Percentiles rank a stretch among this genome's conserved stretches.
Conservation (phyloP, 2,113 vertebrate species). For the Sapayoa aenigma region DNA sequence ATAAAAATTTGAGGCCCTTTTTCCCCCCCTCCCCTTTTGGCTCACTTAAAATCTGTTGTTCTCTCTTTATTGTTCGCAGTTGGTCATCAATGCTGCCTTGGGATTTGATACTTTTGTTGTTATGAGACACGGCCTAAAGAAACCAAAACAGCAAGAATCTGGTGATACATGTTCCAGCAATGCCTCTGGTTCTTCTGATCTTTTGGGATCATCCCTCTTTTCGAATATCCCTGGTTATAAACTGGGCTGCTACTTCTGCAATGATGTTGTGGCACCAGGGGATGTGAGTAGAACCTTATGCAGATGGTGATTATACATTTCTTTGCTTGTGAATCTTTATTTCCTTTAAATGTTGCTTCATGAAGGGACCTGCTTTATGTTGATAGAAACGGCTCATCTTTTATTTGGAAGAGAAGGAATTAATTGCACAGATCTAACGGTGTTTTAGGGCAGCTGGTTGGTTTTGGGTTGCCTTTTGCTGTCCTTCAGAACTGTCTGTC, state of each 20-base stretch:
- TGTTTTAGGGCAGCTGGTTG: neutral
- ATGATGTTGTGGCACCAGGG: slow-evolving; percentile 96
- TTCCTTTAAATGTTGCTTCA: neutral
- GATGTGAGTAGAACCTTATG: slow-evolving; percentile 82
- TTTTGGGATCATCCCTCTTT: slow-evolving; percentile 87
- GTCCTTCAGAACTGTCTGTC: neutral
- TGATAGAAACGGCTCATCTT: neutral
- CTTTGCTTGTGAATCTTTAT: neutral
- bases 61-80: slow-evolving; percentile 68
- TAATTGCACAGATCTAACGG: neutral
- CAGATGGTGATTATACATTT: neutral
- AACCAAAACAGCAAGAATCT: slow-evolving; percentile 69
- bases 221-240: slow-evolving; percentile 97
- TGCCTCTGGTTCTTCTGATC: slow-evolving; percentile 61
- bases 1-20: neutral
- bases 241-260: slow-evolving; percentile 98
- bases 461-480: neutral
- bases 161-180: slow-evolving; percentile 49
- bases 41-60: neutral
- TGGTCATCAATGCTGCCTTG: slow-evolving; percentile 93
- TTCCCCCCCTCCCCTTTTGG: neutral
- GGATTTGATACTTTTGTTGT: slow-evolving; percentile 99
- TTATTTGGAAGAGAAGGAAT: neutral
- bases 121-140: slow-evolving; percentile 96
- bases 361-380: neutral